phyloP scores from a whole-genome alignment of 2,888 invertebrate species.

The Yponomeuta sedellus region DNA sequence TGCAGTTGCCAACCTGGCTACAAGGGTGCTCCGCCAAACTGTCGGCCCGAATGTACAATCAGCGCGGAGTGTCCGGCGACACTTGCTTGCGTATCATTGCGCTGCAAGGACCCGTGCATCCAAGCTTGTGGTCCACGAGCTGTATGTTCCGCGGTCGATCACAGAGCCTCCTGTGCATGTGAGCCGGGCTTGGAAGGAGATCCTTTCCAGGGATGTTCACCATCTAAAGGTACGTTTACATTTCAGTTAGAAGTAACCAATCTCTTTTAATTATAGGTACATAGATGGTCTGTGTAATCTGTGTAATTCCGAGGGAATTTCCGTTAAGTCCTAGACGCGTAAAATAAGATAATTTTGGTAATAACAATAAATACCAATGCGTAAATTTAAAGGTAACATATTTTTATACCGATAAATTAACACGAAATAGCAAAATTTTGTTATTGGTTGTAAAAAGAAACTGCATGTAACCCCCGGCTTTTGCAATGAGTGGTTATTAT shows the following conservation, averaged over 20 bases:
- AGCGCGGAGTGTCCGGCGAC: constrained; percentile 82
- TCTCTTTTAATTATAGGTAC: background rate
- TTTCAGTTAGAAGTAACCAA: background rate
- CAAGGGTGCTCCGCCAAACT: constrained; percentile 80
- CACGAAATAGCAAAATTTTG: constrained; percentile 47
- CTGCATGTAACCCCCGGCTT: constrained; percentile 65
- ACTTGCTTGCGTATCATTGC: constrained; percentile 78
- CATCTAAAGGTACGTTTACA: constrained; percentile 50
- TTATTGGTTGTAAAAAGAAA: constrained; percentile 18
- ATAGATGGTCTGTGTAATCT: background rate
- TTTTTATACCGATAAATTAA: background rate
- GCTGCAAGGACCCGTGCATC: constrained; percentile 80
- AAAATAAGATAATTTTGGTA: background rate
- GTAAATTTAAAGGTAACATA: background rate
- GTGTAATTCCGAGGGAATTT: background rate
- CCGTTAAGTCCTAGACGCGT: background rate
- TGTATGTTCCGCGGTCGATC: constrained; percentile 77
- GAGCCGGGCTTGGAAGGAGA: constrained; percentile 78
- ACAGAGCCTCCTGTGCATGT: constrained; percentile 80
- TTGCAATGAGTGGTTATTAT: constrained; percentile 69
- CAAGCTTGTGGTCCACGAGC: constrained; percentile 80
- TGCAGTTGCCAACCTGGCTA: constrained; percentile 79
- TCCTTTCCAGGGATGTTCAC: constrained; percentile 77
- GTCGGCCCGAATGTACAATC: constrained; percentile 81
- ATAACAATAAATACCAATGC: background rate